These are phyloP conservation scores for Cephalopterus ornatus DNA, from an alignment of 2,113 vertebrate species.

Conservation along the genomic window DNA sequence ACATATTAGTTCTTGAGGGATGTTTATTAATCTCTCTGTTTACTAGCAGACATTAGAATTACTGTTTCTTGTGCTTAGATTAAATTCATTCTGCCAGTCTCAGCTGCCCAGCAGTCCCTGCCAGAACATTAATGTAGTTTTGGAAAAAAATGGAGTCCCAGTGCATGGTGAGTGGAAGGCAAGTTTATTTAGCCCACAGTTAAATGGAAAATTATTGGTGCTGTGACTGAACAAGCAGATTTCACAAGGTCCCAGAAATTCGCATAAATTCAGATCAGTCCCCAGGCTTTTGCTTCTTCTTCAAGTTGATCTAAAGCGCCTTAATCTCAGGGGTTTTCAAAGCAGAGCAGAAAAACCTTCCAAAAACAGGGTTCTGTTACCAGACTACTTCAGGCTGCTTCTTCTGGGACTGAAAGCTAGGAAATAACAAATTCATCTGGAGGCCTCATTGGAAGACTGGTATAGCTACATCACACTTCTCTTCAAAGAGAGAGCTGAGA, in stretches of 20 bases:
- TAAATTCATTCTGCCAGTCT: not conserved
- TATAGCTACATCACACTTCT: not conserved
- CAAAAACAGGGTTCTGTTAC: not conserved
- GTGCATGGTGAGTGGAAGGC: not conserved
- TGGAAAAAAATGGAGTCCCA: not conserved
- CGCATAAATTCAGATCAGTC: not conserved
- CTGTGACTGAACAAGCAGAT: not conserved
- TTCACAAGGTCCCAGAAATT: not conserved
- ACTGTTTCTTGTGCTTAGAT: not conserved
- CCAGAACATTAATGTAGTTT: not conserved
- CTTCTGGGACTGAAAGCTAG: not conserved
- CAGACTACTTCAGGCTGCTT: not conserved
- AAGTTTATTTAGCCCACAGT: not conserved
- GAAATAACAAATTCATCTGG: not conserved
- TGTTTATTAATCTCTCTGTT: not conserved
- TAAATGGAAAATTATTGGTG: not conserved
- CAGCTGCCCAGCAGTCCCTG: not conserved
- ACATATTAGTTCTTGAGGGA: not conserved
- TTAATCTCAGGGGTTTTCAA: not conserved
- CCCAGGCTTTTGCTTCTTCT: not conserved
- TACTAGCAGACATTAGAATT: not conserved
- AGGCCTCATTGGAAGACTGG: not conserved
- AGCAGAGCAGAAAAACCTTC: not conserved
- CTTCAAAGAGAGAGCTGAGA: not conserved
- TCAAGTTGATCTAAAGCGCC: not conserved